Conservation (phyloP, 2,113 vertebrate species). For the Ailurus styani region DNA sequence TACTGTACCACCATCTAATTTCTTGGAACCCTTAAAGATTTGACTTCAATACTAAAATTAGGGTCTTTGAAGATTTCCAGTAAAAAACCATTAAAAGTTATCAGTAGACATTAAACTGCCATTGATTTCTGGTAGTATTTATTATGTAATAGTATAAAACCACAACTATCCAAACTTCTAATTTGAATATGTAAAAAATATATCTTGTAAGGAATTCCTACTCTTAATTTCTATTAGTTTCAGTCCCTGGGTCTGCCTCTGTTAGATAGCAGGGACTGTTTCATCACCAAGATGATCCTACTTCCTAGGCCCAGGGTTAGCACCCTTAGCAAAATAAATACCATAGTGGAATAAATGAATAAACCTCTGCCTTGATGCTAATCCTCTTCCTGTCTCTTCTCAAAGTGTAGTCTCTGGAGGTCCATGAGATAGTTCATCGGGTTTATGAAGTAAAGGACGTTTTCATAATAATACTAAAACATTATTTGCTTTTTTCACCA, state of each 20-base stretch:
- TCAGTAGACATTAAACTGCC: neutral
- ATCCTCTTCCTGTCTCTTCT: neutral
- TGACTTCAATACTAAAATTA: neutral
- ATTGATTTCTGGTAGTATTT: neutral
- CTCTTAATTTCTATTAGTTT: conserved; percentile 26
- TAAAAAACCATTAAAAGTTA: neutral
- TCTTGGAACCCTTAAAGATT: neutral
- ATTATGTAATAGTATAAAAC: neutral
- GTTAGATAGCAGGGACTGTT: neutral
- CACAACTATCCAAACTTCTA: neutral
- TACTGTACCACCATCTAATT: neutral
- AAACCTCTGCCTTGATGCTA: neutral
- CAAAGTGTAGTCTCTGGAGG: neutral
- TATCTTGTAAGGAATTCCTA: neutral
- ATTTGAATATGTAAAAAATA: neutral
- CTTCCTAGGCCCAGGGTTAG: neutral
- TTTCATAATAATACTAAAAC: neutral
- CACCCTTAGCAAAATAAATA: neutral
- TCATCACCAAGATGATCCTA: neutral
- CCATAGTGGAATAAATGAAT: neutral
- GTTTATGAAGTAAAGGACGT: neutral
- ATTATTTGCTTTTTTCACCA: neutral
- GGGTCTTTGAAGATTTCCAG: neutral
- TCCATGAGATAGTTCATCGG: neutral
- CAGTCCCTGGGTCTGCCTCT: neutral